Evolutionary conservation across 2,888 invertebrate species (phyloP).

Genomic region (Campopleginae sp.): DNA sequence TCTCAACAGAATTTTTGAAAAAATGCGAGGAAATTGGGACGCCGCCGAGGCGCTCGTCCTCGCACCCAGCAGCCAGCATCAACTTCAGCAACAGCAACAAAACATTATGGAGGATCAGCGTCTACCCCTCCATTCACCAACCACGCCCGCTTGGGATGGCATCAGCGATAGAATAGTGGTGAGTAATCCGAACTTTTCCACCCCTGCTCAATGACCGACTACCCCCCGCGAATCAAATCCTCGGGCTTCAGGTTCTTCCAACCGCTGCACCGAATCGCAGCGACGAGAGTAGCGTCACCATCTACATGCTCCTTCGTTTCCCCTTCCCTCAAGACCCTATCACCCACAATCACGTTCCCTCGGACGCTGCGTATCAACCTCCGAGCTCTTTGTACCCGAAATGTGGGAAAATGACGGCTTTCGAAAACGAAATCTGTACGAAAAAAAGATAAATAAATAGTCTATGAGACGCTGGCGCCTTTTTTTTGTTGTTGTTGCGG

Average conservation of each 20-base stretch:
- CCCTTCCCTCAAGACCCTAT: constrained; percentile 18
- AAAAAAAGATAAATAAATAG: neutral
- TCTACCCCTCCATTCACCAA: constrained; percentile 74
- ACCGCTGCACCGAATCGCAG: constrained; percentile 53
- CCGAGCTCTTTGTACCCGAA: constrained; percentile 41
- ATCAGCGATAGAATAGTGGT: constrained; percentile 77
- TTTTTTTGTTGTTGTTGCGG: neutral
- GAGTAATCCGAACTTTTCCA: constrained; percentile 75
- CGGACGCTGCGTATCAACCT: constrained; percentile 56
- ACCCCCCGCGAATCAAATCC: constrained; percentile 62
- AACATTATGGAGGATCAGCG: constrained; percentile 70
- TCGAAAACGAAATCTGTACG: constrained; percentile 37
- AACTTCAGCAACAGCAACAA: constrained; percentile 70
- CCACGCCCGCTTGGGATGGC: constrained; percentile 79
- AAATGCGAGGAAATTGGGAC: constrained; percentile 76
- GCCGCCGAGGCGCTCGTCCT: constrained; percentile 69
- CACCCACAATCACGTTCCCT: constrained; percentile 47
- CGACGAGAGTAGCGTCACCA: constrained; percentile 47
- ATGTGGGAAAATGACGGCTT: constrained; percentile 73
- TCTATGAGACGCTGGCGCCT: neutral
- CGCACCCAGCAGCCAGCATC: constrained; percentile 70
- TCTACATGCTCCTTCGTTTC: constrained; percentile 41
- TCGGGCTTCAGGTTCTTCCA: constrained; percentile 55
- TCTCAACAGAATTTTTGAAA: constrained; percentile 43
- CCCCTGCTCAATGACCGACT: constrained; percentile 27